A percentile compares a stretch with the other conserved stretches of the same genome.
Evolutionary conservation across 2,888 invertebrate species (phyloP).

Genomic region (Andrena fulva): DNA sequence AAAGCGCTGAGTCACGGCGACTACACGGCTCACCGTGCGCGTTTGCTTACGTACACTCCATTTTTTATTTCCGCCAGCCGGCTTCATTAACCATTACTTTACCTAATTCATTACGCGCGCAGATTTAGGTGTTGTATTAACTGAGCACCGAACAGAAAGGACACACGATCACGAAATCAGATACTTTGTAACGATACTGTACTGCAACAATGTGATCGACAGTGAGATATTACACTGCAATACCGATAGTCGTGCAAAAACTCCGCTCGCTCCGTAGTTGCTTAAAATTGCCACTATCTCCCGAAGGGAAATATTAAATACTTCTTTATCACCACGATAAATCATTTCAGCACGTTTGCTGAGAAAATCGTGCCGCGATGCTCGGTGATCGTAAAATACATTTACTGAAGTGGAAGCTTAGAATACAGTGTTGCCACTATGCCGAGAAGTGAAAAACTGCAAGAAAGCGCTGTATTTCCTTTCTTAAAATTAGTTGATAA

Average conservation of each 20-base stretch:
- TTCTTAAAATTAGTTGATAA: constrained; percentile 64
- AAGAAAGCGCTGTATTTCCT: constrained; percentile 60
- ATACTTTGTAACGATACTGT: background rate
- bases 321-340: background rate
- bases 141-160: background rate
- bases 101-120: too few relatives aligned
- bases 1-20: constrained; percentile 68
- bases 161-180: background rate
- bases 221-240: background rate
- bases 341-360: background rate
- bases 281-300: background rate
- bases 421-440: background rate
- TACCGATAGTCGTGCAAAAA: background rate
- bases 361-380: background rate
- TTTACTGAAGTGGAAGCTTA: background rate
- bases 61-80: background rate
- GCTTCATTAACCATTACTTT: background rate
- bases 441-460: constrained; percentile 1
- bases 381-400: background rate
- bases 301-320: background rate
- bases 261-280: background rate
- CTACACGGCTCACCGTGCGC: constrained; percentile 32
- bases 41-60: constrained; percentile 12
- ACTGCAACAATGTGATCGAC: background rate
- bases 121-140: background rate